Percentiles rank a stretch among this genome's conserved stretches.
Conservation (phyloP, 1,140 invertebrate species). For the Probaryconus sp. region DNA sequence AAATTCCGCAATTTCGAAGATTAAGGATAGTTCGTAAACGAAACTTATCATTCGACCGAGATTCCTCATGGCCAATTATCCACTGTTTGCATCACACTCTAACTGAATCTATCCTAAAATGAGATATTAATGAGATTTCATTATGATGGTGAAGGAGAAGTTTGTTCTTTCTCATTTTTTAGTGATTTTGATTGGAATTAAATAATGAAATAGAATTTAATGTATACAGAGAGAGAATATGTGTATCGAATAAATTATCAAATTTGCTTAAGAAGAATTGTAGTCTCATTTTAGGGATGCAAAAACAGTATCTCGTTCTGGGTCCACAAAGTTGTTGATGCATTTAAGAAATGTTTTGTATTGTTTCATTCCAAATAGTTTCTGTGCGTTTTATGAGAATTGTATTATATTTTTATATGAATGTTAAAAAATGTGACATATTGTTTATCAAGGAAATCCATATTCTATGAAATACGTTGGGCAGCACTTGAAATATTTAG, state of each 20-base stretch:
- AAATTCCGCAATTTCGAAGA: slow-evolving; percentile 97
- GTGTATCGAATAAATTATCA: too few species aligned
- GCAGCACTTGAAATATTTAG: too few species aligned
- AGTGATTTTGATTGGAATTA: too few species aligned
- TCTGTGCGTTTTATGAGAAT: slow-evolving; percentile 5
- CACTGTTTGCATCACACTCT: slow-evolving; percentile 26
- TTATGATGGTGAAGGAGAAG: not conserved
- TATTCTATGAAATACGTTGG: too few species aligned
- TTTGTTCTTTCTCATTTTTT: too few species aligned
- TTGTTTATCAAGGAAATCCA: slow-evolving; percentile 11
- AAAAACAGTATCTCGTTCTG: too few species aligned
- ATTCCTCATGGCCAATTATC: slow-evolving; percentile 52
- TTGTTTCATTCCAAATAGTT: slow-evolving; percentile 11
- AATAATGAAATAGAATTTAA: too few species aligned
- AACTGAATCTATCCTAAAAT: slow-evolving; percentile 16
- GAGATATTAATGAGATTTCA: slow-evolving; percentile 12
- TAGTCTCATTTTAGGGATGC: not conserved
- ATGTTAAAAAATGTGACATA: slow-evolving; percentile 22
- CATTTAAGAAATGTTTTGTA: slow-evolving; percentile 22
- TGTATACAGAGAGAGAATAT: too few species aligned
- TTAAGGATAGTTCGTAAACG: slow-evolving; percentile 79
- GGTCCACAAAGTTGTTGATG: slow-evolving; percentile 20
- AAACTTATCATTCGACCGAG: not conserved
- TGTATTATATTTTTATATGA: slow-evolving; percentile 28
- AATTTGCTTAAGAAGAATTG: too few species aligned